Conservation (phyloP, 2,113 vertebrate genomes). For the Tetraodon nigroviridis region DNA sequence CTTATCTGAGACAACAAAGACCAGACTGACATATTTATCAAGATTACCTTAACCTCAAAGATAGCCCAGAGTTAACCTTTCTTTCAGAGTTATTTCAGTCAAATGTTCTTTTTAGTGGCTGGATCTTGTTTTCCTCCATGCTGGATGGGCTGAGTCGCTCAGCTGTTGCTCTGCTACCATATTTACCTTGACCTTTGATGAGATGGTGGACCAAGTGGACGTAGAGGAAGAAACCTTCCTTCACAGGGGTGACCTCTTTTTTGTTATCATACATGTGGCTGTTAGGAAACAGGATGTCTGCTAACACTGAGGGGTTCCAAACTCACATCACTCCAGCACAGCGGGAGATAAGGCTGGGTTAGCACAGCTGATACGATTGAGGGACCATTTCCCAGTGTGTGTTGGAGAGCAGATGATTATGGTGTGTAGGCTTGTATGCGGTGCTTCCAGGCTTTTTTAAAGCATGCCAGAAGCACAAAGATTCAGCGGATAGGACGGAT, state of each 20-base stretch:
- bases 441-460: neutral
- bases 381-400: slow-evolving; percentile 4
- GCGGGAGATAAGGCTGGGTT: slow-evolving; percentile 18
- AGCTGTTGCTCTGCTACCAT: no score
- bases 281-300: slow-evolving; percentile 43
- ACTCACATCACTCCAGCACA: slow-evolving; percentile 28
- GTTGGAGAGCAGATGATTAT: slow-evolving; percentile 31
- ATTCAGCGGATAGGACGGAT: neutral
- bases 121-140: no score
- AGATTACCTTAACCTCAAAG: no score
- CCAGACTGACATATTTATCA: no score
- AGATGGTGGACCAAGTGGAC: neutral
- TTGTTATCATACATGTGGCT: slow-evolving; percentile 33
- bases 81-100: no score
- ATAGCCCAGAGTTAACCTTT: no score
- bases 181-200: no score
- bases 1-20: no score
- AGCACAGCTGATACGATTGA: slow-evolving; percentile 17
- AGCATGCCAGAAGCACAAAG: neutral
- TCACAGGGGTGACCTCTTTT: slow-evolving; percentile 4
- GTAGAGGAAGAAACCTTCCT: slow-evolving; percentile 19
- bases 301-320: slow-evolving; percentile 18
- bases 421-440: slow-evolving; percentile 3
- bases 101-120: no score
- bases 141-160: no score